Evolutionary conservation across 2,888 invertebrate genomes (phyloP).

Genomic region (Dyspetes luteomarginatus): DNA sequence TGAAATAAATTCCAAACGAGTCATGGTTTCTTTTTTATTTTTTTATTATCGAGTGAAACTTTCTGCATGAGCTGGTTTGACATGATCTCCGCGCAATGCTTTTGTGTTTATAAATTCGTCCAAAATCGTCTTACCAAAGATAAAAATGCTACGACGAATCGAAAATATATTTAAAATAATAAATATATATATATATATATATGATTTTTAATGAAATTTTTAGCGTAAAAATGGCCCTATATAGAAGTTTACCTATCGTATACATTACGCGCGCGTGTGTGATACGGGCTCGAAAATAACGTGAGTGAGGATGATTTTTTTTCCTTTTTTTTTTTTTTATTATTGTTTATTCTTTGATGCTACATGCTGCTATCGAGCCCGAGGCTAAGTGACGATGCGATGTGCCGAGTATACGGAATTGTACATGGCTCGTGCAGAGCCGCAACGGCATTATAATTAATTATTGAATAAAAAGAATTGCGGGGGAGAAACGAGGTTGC

Average conservation of each 20-base stretch:
- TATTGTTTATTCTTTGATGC: constrained; percentile 15
- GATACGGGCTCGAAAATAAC: constrained; percentile 45
- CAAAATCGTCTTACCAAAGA: constrained; percentile 60
- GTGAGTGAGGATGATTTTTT: constrained; percentile 29
- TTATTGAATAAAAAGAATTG: constrained; percentile 59
- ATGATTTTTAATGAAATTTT: constrained; percentile 50
- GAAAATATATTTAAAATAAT: constrained; percentile 18
- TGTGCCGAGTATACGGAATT: constrained; percentile 45
- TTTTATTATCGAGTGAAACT: not conserved
- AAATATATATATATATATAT: not conserved
- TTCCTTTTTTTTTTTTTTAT: constrained; percentile 17
- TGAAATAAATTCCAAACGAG: constrained; percentile 8
- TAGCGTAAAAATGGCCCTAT: constrained; percentile 52
- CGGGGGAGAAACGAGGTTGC: constrained; percentile 49
- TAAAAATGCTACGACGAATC: constrained; percentile 47
- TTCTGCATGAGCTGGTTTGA: constrained; percentile 40
- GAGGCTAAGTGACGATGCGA: constrained; percentile 39
- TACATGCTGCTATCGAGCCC: constrained; percentile 41
- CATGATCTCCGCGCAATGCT: constrained; percentile 11
- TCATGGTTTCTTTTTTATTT: not conserved
- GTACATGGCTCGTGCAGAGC: constrained; percentile 53
- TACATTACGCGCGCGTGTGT: constrained; percentile 47
- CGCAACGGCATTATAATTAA: constrained; percentile 61
- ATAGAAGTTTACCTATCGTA: constrained; percentile 44
- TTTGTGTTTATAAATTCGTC: constrained; percentile 42